These are phyloP conservation scores for Sisor rabdophorus DNA, from an alignment of 2,113 vertebrate species.

Conservation along the genomic window DNA sequence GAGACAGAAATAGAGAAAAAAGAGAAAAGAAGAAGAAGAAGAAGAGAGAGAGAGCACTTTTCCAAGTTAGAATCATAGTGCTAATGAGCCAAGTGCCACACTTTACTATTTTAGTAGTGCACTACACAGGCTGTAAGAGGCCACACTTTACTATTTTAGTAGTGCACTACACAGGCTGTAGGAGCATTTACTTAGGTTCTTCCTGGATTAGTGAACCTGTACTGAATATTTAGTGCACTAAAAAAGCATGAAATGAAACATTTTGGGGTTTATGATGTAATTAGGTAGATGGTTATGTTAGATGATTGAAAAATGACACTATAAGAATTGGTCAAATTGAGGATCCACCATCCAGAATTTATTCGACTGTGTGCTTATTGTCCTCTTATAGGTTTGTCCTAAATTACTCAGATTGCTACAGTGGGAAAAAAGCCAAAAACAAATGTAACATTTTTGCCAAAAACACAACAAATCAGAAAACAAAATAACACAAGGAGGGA, in stretches of 20 bases:
- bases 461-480: too few species aligned
- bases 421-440: too few species aligned
- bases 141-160: background rate
- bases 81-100: background rate
- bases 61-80: background rate
- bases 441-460: too few species aligned
- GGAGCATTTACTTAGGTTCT: background rate
- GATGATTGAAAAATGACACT: background rate
- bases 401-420: too few species aligned
- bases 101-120: too few species aligned
- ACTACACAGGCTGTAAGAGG: too few species aligned
- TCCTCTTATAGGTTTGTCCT: too few species aligned
- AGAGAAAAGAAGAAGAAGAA: background rate
- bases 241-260: background rate
- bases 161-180: background rate
- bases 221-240: background rate
- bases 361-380: background rate
- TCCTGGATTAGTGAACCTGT: background rate
- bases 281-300: background rate
- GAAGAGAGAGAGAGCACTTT: too few species aligned
- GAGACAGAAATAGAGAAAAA: slow-evolving; percentile 33
- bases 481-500: too few species aligned
- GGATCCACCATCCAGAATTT: background rate
- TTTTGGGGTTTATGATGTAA: background rate
- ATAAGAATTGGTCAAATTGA: too few species aligned